Conservation (phyloP, 2,113 vertebrate genomes). For the Dasyornis broadbenti region DNA sequence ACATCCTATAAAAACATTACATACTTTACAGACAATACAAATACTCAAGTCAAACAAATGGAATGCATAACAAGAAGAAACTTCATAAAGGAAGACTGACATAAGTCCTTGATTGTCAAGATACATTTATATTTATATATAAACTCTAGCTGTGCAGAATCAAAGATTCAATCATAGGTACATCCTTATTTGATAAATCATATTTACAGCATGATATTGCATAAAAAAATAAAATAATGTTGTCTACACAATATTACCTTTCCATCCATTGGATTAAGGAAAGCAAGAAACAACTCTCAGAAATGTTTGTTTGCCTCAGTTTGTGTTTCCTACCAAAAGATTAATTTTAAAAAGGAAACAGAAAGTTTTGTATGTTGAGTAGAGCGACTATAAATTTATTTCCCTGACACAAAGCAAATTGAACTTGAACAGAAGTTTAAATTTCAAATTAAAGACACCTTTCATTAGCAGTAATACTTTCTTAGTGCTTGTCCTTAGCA, state of each 20-base stretch:
- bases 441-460: conserved; percentile 63
- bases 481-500: conserved; percentile 66
- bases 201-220: conserved; percentile 83
- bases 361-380: conserved; percentile 63
- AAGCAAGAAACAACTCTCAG: conserved; percentile 79
- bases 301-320: conserved; percentile 77
- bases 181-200: conserved; percentile 79
- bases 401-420: conserved; percentile 76
- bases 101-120: conserved; percentile 90
- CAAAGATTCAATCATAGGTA: conserved; percentile 81
- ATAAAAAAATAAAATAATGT: conserved; percentile 87
- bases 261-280: conserved; percentile 82
- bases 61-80: conserved; percentile 80
- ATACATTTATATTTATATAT: conserved; percentile 84
- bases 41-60: conserved; percentile 85
- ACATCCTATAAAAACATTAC: conserved; percentile 87
- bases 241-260: conserved; percentile 80
- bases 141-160: conserved; percentile 85
- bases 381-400: conserved; percentile 71
- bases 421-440: conserved; percentile 60
- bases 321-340: conserved; percentile 73
- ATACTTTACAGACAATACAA: conserved; percentile 89
- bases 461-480: conserved; percentile 66
- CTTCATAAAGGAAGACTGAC: conserved; percentile 79
- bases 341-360: conserved; percentile 69